These are phyloP conservation scores for Sarcoramphus papa DNA, from an alignment of 2,797 vertebrate species.

Conservation along the genomic window DNA sequence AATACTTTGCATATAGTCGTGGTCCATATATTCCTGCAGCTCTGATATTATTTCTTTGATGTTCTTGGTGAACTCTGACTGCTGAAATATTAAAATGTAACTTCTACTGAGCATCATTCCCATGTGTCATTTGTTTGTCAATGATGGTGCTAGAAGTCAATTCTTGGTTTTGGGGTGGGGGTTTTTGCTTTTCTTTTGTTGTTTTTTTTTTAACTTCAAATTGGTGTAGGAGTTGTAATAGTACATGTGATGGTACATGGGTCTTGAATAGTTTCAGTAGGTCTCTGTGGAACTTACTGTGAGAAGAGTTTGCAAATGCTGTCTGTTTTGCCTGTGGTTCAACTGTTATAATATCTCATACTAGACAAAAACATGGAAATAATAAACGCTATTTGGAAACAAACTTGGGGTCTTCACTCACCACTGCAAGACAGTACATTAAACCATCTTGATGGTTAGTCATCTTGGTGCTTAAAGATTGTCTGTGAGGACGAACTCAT, in stretches of 20 bases:
- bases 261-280: neutral
- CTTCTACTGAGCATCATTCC: neutral
- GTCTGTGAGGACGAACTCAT: neutral
- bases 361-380: neutral
- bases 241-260: neutral
- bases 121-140: neutral
- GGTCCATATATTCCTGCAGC: neutral
- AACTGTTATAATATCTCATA: neutral
- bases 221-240: neutral
- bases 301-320: neutral
- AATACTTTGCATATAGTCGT: rapidly evolving
- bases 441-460: neutral
- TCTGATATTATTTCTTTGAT: rapidly evolving
- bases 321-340: neutral
- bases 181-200: neutral
- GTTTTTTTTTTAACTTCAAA: neutral
- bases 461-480: neutral
- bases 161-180: too few species aligned
- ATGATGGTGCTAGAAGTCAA: rapidly evolving
- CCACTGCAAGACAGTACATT: neutral
- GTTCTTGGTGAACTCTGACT: neutral
- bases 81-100: neutral
- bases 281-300: neutral
- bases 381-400: neutral
- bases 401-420: neutral